phyloP scores from a whole-genome alignment of 2,113 vertebrate genomes.

The Orthochromis malagaraziensis region DNA sequence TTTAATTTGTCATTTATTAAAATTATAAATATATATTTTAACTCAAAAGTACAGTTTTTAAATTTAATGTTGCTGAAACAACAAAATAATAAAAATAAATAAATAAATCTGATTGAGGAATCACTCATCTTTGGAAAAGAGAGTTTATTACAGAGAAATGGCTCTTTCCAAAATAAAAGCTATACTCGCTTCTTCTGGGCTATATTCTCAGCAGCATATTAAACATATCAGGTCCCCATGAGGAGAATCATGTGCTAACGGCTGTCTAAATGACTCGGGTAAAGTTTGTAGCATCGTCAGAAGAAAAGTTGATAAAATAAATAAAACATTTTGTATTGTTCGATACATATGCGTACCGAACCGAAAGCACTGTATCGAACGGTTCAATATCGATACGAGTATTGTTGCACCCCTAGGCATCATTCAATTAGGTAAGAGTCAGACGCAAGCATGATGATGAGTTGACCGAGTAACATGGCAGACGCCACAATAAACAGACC shows the following conservation, averaged over 20 bases:
- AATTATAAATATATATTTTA: background rate
- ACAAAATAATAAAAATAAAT: fast-evolving
- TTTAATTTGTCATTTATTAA: background rate
- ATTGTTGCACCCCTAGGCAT: background rate
- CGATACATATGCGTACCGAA: no score
- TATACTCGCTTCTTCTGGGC: fast-evolving
- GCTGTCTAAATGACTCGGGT: background rate
- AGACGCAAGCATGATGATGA: background rate
- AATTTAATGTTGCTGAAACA: background rate
- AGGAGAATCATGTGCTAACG: background rate
- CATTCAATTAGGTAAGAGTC: background rate
- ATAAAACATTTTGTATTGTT: no score
- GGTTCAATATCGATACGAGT: background rate
- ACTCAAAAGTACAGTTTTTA: background rate
- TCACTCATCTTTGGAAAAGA: background rate
- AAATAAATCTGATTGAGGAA: fast-evolving
- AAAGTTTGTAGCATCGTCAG: background rate
- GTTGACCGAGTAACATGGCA: background rate
- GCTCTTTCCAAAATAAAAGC: background rate
- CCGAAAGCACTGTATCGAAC: no score
- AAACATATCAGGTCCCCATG: background rate
- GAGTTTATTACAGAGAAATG: background rate
- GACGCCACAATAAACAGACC: background rate
- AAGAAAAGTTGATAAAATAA: no score
- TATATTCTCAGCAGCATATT: background rate